Percentiles rank a stretch among this genome's conserved stretches.
Evolutionary conservation across 2,888 invertebrate species (phyloP).

Genomic region (Bruchidius siliquastri): DNA sequence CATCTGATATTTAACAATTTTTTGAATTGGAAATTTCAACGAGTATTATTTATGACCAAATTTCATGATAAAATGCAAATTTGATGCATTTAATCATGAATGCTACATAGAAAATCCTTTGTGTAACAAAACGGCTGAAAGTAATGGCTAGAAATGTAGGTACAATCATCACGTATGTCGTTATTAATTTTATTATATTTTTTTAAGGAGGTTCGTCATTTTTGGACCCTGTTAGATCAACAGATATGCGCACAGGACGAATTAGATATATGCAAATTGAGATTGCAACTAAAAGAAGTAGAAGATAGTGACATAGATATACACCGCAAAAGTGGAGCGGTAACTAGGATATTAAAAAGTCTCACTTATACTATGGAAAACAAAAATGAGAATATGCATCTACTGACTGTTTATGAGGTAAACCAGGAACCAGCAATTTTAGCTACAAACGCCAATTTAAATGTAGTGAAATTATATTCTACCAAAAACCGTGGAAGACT

Average conservation of each 20-base stretch:
- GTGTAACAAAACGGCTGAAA: too few species aligned
- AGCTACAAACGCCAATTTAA: too few species aligned
- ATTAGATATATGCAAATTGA: slow-evolving; percentile 64
- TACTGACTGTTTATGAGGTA: slow-evolving; percentile 45
- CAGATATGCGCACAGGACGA: slow-evolving; percentile 63
- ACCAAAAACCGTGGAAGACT: too few species aligned
- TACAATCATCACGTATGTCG: too few species aligned
- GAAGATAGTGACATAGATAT: slow-evolving; percentile 37
- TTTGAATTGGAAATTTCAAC: too few species aligned
- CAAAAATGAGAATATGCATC: slow-evolving; percentile 42
- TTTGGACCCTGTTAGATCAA: slow-evolving; percentile 44
- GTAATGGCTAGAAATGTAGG: too few species aligned
- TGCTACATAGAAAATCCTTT: too few species aligned
- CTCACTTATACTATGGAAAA: slow-evolving; percentile 39
- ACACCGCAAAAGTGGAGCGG: slow-evolving; percentile 6
- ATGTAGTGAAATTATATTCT: too few species aligned
- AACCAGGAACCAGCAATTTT: background rate
- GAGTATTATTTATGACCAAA: too few species aligned
- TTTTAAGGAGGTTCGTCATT: slow-evolving; percentile 38
- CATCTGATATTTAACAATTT: too few species aligned
- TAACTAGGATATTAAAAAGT: slow-evolving; percentile 33
- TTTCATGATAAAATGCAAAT: too few species aligned
- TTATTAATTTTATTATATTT: slow-evolving; percentile 1
- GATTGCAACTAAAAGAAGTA: slow-evolving; percentile 52
- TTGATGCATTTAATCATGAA: too few species aligned